Evolutionary conservation across 1,140 invertebrate species (phyloP), one percentile per base, ranked within the genome.

Genomic region (Melitaea cinxia): DNA sequence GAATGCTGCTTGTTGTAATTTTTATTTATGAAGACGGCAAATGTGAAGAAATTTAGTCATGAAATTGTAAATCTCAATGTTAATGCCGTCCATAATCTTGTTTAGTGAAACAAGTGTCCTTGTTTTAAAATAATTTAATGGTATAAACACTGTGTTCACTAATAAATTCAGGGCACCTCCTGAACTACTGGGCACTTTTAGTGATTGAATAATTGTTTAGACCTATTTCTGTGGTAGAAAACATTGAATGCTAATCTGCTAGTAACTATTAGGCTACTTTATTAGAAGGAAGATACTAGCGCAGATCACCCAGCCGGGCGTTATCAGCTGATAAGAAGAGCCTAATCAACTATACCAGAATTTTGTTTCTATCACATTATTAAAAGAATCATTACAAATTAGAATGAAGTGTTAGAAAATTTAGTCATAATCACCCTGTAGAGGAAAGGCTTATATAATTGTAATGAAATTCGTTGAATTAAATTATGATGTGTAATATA

Each of bases 121-220:
- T 79, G 72, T 70, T 77, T 75, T 78, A 77, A 74, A 53, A 61
- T 67, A 75, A 65, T 65, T 68, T 65, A 69, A 76, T 53, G 69
- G 64, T 75, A 78, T 60, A 74, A 72, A 60, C 67, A 54, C 1
- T 80, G 81, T 83, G 79, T 82, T 83, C 81, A 80, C 58, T 70
- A 63, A 45, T 42, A 58, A 70, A 47, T 59, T 12, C 9, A 33
- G 62, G 61, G 47, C 61, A 56, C 65, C 33, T 42, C 7, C n/a
- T n/a, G n/a, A n/a, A n/a, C n/a, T n/a, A n/a, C n/a, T n/a, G n/a
- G n/a, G n/a, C n/a, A n/a, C n/a, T n/a, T n/a, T n/a, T n/a, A n/a
- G n/a, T n/a, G n/a, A n/a, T n/a, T n/a, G n/a, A n/a, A n/a, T n/a
- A n/a, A n/a, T n/a, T n/a, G n/a, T n/a, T n/a, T n/a, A n/a, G n/a